A percentile compares a stretch with the other conserved stretches of the same genome.
Evolutionary conservation across 2,888 invertebrate species (phyloP).

Genomic region (Xanthorhoe designata): DNA sequence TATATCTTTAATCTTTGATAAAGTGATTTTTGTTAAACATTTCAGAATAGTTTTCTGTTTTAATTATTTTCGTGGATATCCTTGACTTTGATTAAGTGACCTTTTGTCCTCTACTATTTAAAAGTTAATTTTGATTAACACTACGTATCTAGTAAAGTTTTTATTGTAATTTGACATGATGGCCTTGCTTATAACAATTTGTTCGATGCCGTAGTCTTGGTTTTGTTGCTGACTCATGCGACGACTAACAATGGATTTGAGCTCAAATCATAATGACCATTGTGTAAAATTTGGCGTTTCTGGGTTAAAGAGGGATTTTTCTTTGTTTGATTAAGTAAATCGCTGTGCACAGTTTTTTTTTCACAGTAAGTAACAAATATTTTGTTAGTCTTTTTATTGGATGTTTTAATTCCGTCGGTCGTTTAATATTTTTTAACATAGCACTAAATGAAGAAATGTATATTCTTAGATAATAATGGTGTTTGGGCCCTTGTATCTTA

Average conservation of each 20-base stretch:
- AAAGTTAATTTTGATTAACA: conserved; percentile 13
- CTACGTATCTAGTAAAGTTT: conserved; percentile 26
- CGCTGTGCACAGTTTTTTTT: not conserved
- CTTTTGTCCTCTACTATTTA: conserved; percentile 16
- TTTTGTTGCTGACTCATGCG: conserved; percentile 55
- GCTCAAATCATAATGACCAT: conserved; percentile 62
- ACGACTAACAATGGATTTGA: conserved; percentile 59
- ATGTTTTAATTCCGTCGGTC: no score
- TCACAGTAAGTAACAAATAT: not conserved
- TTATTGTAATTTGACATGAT: conserved; percentile 42
- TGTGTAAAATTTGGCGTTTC: conserved; percentile 50
- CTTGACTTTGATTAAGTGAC: conserved; percentile 17
- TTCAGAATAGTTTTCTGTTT: conserved; percentile 10
- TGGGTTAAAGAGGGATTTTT: conserved; percentile 19
- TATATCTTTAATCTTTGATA: no score
- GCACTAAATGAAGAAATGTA: no score
- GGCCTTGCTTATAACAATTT: conserved; percentile 44
- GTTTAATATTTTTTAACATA: no score
- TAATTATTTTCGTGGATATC: not conserved
- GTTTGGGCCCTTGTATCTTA: no score
- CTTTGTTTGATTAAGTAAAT: conserved; percentile 15
- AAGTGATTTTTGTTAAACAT: not conserved
- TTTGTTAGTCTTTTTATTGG: no score
- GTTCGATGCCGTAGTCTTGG: conserved; percentile 36
- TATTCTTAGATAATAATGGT: no score